A percentile compares a stretch with the other conserved stretches of the same genome.
Evolutionary conservation across 2,113 vertebrate genomes (phyloP).

Genomic region (Zingel zingel): DNA sequence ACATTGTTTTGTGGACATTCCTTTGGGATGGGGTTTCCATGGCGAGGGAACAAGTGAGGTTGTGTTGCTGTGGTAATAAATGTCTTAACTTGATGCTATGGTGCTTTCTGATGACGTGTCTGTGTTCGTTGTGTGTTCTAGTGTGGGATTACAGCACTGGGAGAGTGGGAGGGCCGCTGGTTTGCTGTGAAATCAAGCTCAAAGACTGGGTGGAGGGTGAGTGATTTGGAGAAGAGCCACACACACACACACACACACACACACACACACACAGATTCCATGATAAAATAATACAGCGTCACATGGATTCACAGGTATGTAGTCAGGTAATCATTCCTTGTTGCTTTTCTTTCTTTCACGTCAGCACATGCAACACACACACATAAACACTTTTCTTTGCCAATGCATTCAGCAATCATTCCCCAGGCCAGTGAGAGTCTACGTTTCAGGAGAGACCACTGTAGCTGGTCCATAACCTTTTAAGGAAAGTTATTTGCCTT

Average conservation of each 20-base stretch:
- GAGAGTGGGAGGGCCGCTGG: constrained; percentile 94
- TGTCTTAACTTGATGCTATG: constrained; percentile 39
- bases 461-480: constrained; percentile 48
- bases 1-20: constrained; percentile 50
- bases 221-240: constrained; percentile 30
- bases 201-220: constrained; percentile 97
- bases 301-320: neutral
- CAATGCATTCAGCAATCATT: constrained; percentile 4
- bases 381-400: neutral
- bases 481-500: constrained; percentile 59
- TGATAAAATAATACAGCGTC: neutral
- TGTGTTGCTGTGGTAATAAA: constrained; percentile 60
- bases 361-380: neutral
- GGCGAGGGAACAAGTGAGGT: constrained; percentile 60
- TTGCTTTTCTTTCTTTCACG: neutral
- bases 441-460: constrained; percentile 3
- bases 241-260: constrained; percentile 35
- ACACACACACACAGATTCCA: constrained; percentile 17
- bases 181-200: constrained; percentile 95
- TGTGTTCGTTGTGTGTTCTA: constrained; percentile 75
- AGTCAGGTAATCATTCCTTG: too few species aligned
- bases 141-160: constrained; percentile 97
- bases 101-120: constrained; percentile 26
- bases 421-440: neutral
- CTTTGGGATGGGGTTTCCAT: constrained; percentile 73